These are phyloP conservation scores for Chrysoperla carnea DNA, from an alignment of 1,140 invertebrate genomes.

Conservation along the genomic window DNA sequence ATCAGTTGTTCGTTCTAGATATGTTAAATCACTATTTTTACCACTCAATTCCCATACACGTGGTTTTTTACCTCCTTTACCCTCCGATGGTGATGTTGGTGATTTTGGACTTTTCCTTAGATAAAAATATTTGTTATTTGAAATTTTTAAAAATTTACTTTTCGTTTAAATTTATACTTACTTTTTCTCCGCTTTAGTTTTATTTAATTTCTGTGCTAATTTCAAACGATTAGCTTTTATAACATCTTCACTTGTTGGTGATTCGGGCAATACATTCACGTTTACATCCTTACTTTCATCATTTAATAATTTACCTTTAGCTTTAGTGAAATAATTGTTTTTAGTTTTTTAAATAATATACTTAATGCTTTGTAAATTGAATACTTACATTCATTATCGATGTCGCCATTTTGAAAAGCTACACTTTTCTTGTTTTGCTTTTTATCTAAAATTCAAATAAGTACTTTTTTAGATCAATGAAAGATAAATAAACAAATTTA, in stretches of 20 bases:
- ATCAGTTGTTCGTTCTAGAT: slow-evolving; percentile 71
- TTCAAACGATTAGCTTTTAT: slow-evolving; percentile 50
- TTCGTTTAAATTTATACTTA: neutral
- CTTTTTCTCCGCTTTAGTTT: slow-evolving; percentile 33
- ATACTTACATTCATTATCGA: neutral
- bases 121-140: slow-evolving; percentile 14
- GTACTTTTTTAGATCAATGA: too few relatives aligned
- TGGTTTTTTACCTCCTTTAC: slow-evolving; percentile 73
- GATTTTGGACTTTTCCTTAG: slow-evolving; percentile 35
- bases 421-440: slow-evolving; percentile 14
- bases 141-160: slow-evolving; percentile 2
- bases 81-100: slow-evolving; percentile 31
- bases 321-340: slow-evolving; percentile 1
- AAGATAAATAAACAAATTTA: too few relatives aligned
- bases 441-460: slow-evolving; percentile 16
- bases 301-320: slow-evolving; percentile 9
- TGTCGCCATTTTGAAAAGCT: neutral
- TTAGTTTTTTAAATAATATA: too few relatives aligned
- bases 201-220: slow-evolving; percentile 49
- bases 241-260: slow-evolving; percentile 33
- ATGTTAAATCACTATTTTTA: slow-evolving; percentile 53
- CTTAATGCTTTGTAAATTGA: neutral
- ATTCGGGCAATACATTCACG: slow-evolving; percentile 6
- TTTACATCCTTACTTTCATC: neutral
- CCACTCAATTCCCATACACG: slow-evolving; percentile 81